Evolutionary conservation across 2,113 vertebrate genomes (phyloP), one percentile per base, ranked within the genome.

Genomic region (Microcebus murinus): DNA sequence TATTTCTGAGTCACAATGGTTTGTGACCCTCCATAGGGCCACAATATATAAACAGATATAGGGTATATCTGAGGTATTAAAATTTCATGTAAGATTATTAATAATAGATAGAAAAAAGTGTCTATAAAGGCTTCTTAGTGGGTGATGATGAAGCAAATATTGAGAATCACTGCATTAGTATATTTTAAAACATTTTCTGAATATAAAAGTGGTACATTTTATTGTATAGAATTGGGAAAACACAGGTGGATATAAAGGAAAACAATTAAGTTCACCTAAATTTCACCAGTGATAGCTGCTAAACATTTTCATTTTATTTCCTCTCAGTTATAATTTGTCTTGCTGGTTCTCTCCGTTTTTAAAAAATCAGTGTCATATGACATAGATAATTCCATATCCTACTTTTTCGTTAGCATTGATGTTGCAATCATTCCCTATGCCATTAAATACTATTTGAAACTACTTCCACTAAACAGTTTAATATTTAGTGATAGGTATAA

Each of bases 371-470:
- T n/a, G 2, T 87, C 21, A 77, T 27, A 18, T 70, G 42, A 20
- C 57, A 90, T 45, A 92, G 95, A 85, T 31, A 79, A 84, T 87
- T 83, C 57, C 9, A 23, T 63, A 71, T 70, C 39, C 1, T 87
- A 27, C 27, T 71, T 45, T 73, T 65, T 65, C 14, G 48, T 76
- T 52, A 70, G n/a, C 57, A 52, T 55, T 81, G 70, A 45, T 55
- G 18, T 25, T 94, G 13, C 23, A 83, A 85, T 70, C 25, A 87
- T 68, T 97, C 11, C 6, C 6, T 61, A n/a, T 90, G 68, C 8
- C 79, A 79, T 89, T 93, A 86, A 91, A 61, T 45, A 61, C 34
- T 59, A 61, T 55, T 73, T 74, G n/a, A 93, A 92, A 67, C 10
- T 29, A 83, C n/a, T 94, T 91, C 31, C 39, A 82, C 61, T 79